Evolutionary conservation across 2,797 vertebrate species (phyloP), one percentile per base, ranked within the genome.

Genomic region (Masticophis lateralis): DNA sequence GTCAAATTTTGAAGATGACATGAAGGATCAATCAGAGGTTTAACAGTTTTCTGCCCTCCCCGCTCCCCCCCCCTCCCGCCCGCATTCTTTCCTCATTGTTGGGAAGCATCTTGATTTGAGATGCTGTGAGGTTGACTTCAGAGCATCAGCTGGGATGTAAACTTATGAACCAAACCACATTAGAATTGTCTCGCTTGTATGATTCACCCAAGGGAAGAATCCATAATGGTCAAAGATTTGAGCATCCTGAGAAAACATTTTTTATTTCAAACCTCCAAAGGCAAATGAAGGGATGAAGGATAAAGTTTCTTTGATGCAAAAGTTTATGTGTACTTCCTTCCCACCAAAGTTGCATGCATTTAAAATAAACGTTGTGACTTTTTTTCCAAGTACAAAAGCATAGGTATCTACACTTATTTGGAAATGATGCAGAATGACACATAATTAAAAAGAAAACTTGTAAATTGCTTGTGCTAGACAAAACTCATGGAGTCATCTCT

Each of bases 1-100:
- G 95, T 93, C 2, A 88, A 92, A 93, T 95, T 96, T 94, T 60
- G 32, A 91, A 79, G 63, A 74, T n/a, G 60, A 43, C 8, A 27
- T 60, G 43, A 88, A n/a, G 32, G 57, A 91, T 47, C 2, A 37
- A 63, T 55, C 57, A 55, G 37, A 13, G 8, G 60, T 55, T 53
- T 8, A 83, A 25, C 43, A 47, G 37, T 83, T 47, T 47, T 83
- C 74, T 83, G 74, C 37, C 20, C 32, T 20, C 11, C 7, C 13
- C 2, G 0, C 22, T 20, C 37, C 4, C 4, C 2, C 2, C 1
- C 22, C 37, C 37, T 4, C 4, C 2, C n/a, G n/a, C n/a, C n/a
- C n/a, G n/a, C n/a, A 12, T 18, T 47, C 37, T 47, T 83, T 47
- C 22, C 37, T 83, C 43, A 47, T 47, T 83, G 37, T 47, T 83